Base-by-base conservation (phyloP, 2,888 invertebrate genomes). In the Tenthredo amoena region DNA sequence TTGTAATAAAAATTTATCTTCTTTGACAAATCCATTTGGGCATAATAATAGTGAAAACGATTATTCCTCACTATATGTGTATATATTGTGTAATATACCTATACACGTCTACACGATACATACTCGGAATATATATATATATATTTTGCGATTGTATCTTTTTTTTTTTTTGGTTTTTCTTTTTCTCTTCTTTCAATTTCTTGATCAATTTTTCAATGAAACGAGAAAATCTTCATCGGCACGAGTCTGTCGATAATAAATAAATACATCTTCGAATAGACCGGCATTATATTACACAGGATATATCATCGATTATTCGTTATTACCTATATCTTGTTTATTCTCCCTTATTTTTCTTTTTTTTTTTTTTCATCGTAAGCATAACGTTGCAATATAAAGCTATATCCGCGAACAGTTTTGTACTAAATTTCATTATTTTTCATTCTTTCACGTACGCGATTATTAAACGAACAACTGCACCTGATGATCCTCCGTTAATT, bases 21-120 rank as follows among this genome's bases (percentile, higher is more conserved):
- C 62, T 40, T 87, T 88, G 87, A 89, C 88, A 89, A 89, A 89
- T 89, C 88, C 87, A 89, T 88, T 74, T 87, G 86, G 87, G 87
- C 87, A 87, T 86, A 86, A 87, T 86, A 86, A 86, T 82, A 76
- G 62, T 86, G 40, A 62, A 81, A 58, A 62, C 40, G n/a, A 40
- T 72, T 21, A 72, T 72, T 18, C 71, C 58, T 21, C 6, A 71
- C 15, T 37, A 71, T 71, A 43, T n/a, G 10, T 65, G 6, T 15
- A 18, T 68, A 68, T 26, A 68, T 68, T 26, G 15, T 4, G 3
- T 21, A 10, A 21, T 34, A 65, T 15, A 21, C 12, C 12, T 18
- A 37, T 76, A 34, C 31, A 50, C 18, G 21, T 77, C 2, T 31
- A 50, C 50, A 31, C 10, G 26, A 72, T 43, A 26, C 62, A 62